Evolutionary conservation across 1,140 invertebrate genomes (phyloP), one percentile per base, ranked within the genome.

Genomic region (Conopomorpha cramerella): DNA sequence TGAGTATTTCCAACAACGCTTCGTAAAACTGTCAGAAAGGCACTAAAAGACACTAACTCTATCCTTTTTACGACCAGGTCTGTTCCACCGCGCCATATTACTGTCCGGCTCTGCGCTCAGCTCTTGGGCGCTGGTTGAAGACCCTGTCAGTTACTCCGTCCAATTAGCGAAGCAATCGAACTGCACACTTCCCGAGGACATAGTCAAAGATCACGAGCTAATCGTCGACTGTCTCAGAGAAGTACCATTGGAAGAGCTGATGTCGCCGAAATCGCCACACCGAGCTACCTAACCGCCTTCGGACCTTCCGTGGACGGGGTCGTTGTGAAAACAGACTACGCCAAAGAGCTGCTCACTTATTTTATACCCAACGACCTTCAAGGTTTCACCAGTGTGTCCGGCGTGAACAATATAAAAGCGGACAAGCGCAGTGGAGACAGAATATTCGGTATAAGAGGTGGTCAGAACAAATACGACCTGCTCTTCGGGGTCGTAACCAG

Each of bases 41-140:
- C n/a, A n/a, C n/a, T n/a, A n/a, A n/a, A 23, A 23, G 19, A 4
- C 19, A 10, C 19, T 23, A 23, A 23, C 19, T 10, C 19, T 23
- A 23, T 23, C 19, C 27, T 36, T 47, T 38, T 16, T 38, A 25
- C 16, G 46, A 54, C 1, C 72, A 88, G 90, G 88, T 45, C 76
- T 97, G 2, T 97, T 98, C 65, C 92, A 95, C 46, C 84, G 94
- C 42, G 90, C 92, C 3, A 89, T 97, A 36, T 80, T 98, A 3
- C 82, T 96, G 55, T 95, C 92, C 2, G 95, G 95, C 6, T 96
- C 95, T 11, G 95, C 95, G 0, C 76, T 97, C 8, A 92, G 91
- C 29, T 92, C 90, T 0, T 98, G 93, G 96, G 95, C 95, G 0
- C 78, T 96, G 26, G 92, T 96, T 1, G 88, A 93, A 51, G 91